Base-by-base conservation (phyloP, 2,113 vertebrate species). In the Zapornia atra region DNA sequence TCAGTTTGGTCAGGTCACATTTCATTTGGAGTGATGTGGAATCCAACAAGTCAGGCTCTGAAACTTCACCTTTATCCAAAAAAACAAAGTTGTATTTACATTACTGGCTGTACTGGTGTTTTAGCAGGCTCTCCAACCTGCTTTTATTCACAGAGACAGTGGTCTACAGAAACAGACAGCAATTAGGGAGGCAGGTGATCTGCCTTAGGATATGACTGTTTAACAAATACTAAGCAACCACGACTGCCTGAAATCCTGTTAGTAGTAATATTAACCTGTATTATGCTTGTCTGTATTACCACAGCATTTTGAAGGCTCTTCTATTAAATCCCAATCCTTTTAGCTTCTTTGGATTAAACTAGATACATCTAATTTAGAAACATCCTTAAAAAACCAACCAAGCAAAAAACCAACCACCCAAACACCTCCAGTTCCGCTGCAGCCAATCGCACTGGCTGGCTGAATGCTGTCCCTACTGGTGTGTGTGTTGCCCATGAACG, bases 41-140 rank as follows among this genome's bases (percentile, higher is more conserved):
- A 86, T 10, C 13, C 2, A 0, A 26, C 2, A 0, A 26, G 38
- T 11, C 17, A 64, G 17, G 51, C 63, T 83, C 22, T 1, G 11
- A 72, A 42, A 59, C 20, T n/a, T 59, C 38, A 48, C 4, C 18
- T 76, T 66, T 38, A 69, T 42, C 65, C 79, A n/a, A 72, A 88
- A 86, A 33, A 21, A 69, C 6, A 24, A n/a, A 64, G 22, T 34
- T 15, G 17, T 14, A 76, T 59, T 78, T 63, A 42, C 31, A 33
- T 54, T 54, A 29, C 14, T 56, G 61, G 61, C n/a, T 64, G 28
- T n/a, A 54, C n/a, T 69, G 57, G 34, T 79, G 24, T 26, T 93
- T 53, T 59, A 81, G n/a, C 8, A 20, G 34, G 11, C 29, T 84
- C 31, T 77, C 26, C 64, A 65, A 11, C 24, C 12, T 31, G 15